These are phyloP conservation scores for Mercenaria mercenaria DNA, from an alignment of 1,140 invertebrate genomes.

Conservation along the genomic window DNA sequence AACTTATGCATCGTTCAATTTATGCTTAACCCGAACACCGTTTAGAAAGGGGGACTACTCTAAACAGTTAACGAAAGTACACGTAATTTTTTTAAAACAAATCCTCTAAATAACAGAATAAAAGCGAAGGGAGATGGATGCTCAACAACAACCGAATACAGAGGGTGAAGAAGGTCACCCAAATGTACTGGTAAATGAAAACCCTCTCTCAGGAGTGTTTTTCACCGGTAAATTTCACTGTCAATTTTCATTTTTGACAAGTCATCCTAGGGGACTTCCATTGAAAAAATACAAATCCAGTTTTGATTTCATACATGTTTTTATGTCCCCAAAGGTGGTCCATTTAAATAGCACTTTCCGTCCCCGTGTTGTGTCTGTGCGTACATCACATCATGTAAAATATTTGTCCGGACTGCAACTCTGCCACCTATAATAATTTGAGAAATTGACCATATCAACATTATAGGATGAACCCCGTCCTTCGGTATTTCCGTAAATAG, in stretches of 20 bases:
- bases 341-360: too few species aligned
- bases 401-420: too few species aligned
- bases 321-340: too few species aligned
- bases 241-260: neutral
- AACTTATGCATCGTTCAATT: neutral
- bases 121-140: neutral
- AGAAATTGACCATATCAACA: too few species aligned
- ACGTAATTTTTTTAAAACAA: constrained; percentile 27
- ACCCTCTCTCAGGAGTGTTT: constrained; percentile 46
- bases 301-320: too few species aligned
- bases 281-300: too few species aligned
- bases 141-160: neutral
- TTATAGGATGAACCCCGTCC: too few species aligned
- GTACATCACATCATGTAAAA: too few species aligned
- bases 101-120: neutral
- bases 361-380: too few species aligned
- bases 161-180: constrained; percentile 10
- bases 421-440: too few species aligned
- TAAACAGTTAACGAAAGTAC: constrained; percentile 4
- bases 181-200: constrained; percentile 31
- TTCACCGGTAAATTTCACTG: constrained; percentile 16
- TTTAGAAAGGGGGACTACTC: constrained; percentile 51
- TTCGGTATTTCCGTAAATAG: too few species aligned
- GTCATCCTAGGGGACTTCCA: too few species aligned
- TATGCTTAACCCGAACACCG: neutral